Evolutionary conservation across 2,888 invertebrate genomes (phyloP).

Genomic region (Drosophila prolongata): DNA sequence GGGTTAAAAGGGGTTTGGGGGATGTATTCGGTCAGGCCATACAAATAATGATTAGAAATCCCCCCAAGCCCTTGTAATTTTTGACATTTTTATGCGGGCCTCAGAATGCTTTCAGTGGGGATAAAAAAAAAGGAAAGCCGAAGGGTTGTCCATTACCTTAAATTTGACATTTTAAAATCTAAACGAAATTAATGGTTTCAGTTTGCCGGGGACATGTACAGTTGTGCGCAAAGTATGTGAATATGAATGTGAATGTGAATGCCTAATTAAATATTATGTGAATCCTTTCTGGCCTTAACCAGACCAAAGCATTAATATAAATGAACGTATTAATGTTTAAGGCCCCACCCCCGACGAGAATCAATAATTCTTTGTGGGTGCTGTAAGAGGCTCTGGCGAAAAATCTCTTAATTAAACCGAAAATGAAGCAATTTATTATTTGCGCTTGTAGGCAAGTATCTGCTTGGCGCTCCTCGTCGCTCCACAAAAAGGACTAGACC

Average conservation of each 20-base stretch:
- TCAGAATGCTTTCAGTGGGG: slow-evolving; percentile 52
- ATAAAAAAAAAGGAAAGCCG: slow-evolving; percentile 23
- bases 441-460: slow-evolving; percentile 21
- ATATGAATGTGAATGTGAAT: not conserved
- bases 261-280: slow-evolving; percentile 28
- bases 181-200: slow-evolving; percentile 77
- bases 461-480: not conserved
- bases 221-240: slow-evolving; percentile 50
- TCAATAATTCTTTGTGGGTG: slow-evolving; percentile 27
- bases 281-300: slow-evolving; percentile 33
- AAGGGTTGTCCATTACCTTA: slow-evolving; percentile 61
- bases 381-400: slow-evolving; percentile 32
- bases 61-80: slow-evolving; percentile 63
- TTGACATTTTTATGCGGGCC: slow-evolving; percentile 80
- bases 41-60: slow-evolving; percentile 80
- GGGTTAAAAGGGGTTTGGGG: slow-evolving; percentile 6
- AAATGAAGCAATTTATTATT: slow-evolving; percentile 79
- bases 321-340: slow-evolving; percentile 56
- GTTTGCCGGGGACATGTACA: slow-evolving; percentile 45
- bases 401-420: slow-evolving; percentile 78
- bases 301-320: slow-evolving; percentile 44
- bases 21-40: slow-evolving; percentile 56
- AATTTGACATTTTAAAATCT: slow-evolving; percentile 78
- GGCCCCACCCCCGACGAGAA: slow-evolving; percentile 8
- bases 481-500: slow-evolving; percentile 14